phyloP scores from a whole-genome alignment of 2,888 invertebrate genomes.

The Epinotia nisella region DNA sequence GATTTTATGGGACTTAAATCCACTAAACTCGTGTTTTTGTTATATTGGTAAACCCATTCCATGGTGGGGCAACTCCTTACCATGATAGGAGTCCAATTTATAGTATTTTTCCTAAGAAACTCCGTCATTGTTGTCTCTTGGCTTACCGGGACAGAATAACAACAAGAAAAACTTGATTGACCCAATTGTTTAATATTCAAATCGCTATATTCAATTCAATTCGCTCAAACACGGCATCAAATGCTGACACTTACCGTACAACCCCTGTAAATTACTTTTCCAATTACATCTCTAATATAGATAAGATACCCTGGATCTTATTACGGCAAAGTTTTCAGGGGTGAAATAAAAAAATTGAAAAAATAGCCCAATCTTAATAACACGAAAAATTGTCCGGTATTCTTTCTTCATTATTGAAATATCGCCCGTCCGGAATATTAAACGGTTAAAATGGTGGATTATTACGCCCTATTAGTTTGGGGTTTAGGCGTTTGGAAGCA shows the following conservation, averaged over 20 bases:
- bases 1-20: no score
- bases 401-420: slow-evolving; percentile 26
- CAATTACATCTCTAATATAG: slow-evolving; percentile 31
- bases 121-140: no score
- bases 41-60: no score
- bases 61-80: no score
- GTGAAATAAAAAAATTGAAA: slow-evolving; percentile 31
- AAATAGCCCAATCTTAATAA: slow-evolving; percentile 28
- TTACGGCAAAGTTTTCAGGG: slow-evolving; percentile 25
- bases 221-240: background rate
- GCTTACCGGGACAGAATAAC: no score
- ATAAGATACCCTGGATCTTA: slow-evolving; percentile 27
- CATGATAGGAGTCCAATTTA: no score
- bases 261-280: slow-evolving; percentile 22
- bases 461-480: slow-evolving; percentile 20
- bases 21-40: no score
- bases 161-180: no score
- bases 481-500: background rate
- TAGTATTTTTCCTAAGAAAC: no score
- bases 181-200: background rate
- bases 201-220: background rate
- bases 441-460: slow-evolving; percentile 20
- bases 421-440: slow-evolving; percentile 12
- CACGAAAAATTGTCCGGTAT: slow-evolving; percentile 22
- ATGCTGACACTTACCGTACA: slow-evolving; percentile 4